Conservation (phyloP, 1,140 invertebrate species). For the Monochamus saltuarius region DNA sequence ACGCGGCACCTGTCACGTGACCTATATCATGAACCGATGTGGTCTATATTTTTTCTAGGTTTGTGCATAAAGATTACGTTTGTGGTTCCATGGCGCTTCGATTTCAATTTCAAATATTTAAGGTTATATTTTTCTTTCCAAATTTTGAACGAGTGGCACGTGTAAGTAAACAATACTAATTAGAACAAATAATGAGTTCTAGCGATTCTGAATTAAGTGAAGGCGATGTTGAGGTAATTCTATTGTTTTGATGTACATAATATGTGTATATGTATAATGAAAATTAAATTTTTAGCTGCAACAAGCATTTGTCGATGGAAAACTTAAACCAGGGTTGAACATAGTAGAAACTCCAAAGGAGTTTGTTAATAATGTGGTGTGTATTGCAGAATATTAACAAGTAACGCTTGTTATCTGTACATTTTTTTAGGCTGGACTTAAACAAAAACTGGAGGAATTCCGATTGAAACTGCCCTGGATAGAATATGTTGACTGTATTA, state of each 20-base stretch:
- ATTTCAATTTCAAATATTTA: no score
- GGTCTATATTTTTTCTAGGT: no score
- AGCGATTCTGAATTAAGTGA: slow-evolving; percentile 51
- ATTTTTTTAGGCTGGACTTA: slow-evolving; percentile 60
- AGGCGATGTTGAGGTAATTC: slow-evolving; percentile 54
- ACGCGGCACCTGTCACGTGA: no score
- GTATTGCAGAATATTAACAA: slow-evolving; percentile 11
- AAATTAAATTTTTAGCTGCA: slow-evolving; percentile 66
- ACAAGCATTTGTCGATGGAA: slow-evolving; percentile 78
- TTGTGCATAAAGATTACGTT: no score
- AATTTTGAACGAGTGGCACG: not conserved
- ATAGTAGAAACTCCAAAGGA: slow-evolving; percentile 60
- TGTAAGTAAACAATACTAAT: not conserved
- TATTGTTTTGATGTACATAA: not conserved
- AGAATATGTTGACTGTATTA: slow-evolving; percentile 79
- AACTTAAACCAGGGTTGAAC: slow-evolving; percentile 82
- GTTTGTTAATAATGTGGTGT: slow-evolving; percentile 66
- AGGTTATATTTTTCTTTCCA: no score
- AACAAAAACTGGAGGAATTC: slow-evolving; percentile 72
- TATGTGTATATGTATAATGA: slow-evolving; percentile 7
- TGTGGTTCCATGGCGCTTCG: no score
- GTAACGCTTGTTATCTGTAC: slow-evolving; percentile 2
- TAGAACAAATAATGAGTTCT: slow-evolving; percentile 17
- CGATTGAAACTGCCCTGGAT: slow-evolving; percentile 78
- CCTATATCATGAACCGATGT: no score